Evolutionary conservation across 2,113 vertebrate species (phyloP), one percentile per base, ranked within the genome.

Genomic region (Percopsis transmontana): DNA sequence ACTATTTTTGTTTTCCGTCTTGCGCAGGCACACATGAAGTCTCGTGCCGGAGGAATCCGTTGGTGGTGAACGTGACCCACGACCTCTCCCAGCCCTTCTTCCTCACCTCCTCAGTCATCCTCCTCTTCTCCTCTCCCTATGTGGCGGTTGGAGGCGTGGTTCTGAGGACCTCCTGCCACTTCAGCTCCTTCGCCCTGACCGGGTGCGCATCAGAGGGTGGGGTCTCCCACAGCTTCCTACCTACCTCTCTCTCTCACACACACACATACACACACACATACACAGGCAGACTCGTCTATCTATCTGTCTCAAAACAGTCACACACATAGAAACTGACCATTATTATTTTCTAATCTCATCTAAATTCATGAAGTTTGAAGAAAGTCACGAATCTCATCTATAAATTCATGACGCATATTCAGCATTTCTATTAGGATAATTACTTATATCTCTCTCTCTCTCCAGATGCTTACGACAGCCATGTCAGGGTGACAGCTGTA

Each of bases 111-210:
- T 93, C 95, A 0, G 82, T 94, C 48, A 81, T 95, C 72, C 86
- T 99, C 65, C 93, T 93, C 77, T 92, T 98, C 81, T 96, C 97
- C 27, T 95, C 95, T 20, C 77, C 91, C 0, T 56, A 81, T 0
- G 92, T 98, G 90, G 96, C 94, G 12, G 76, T 99, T 18, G 89
- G 93, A 16, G 96, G 94, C 0, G 93, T 99, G 70, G 93, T 94
- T 58, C 68, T 99, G 64, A 85, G 96, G 71, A 94, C 93, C 0
- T 88, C 89, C 63, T 92, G 90, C 70, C 85, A 88, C 66, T 81
- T 90, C 70, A 92, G 85, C 76, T 81, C 86, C 85, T 87, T 93
- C 68, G 84, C 79, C 61, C 80, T 89, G 69, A 75, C 66, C 66
- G 88, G 88, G 89, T 97, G 95, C 85, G 91, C 92, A 90, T 90